phyloP scores from a whole-genome alignment of 2,888 invertebrate species.

The Ypsolopha scabrella region DNA sequence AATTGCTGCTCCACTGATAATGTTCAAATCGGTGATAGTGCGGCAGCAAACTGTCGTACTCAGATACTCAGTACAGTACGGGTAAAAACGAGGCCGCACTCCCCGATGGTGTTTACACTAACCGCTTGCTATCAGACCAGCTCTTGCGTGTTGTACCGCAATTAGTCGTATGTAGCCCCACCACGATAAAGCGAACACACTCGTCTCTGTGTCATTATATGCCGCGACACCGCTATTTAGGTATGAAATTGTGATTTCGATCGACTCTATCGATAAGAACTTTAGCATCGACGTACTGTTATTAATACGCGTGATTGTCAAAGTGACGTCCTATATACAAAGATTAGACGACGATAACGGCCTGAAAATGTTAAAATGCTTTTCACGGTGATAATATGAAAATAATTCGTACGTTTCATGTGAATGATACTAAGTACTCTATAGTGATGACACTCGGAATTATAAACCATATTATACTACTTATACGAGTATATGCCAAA shows the following conservation, averaged over 20 bases:
- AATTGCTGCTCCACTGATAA: no score
- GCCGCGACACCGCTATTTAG: constrained; percentile 41
- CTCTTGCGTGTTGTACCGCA: constrained; percentile 48
- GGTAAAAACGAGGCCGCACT: neutral
- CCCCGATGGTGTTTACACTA: constrained; percentile 19
- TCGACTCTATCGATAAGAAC: constrained; percentile 18
- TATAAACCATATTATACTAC: no score
- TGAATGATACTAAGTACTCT: no score
- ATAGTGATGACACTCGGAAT: no score
- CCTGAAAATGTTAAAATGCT: neutral
- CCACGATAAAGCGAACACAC: constrained; percentile 35
- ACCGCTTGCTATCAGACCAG: constrained; percentile 30
- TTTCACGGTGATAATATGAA: neutral
- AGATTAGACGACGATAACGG: neutral
- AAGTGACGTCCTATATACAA: neutral
- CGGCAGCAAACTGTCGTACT: no score
- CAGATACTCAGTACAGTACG: no score
- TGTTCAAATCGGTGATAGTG: no score
- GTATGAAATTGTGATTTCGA: constrained; percentile 41
- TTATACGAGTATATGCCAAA: no score
- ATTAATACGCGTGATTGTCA: constrained; percentile 26
- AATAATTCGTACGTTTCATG: neutral
- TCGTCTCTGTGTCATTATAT: constrained; percentile 38
- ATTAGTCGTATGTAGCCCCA: constrained; percentile 40
- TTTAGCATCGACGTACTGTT: constrained; percentile 11